Conservation (phyloP, 2,888 invertebrate genomes). For the Deroplatys truncata region DNA sequence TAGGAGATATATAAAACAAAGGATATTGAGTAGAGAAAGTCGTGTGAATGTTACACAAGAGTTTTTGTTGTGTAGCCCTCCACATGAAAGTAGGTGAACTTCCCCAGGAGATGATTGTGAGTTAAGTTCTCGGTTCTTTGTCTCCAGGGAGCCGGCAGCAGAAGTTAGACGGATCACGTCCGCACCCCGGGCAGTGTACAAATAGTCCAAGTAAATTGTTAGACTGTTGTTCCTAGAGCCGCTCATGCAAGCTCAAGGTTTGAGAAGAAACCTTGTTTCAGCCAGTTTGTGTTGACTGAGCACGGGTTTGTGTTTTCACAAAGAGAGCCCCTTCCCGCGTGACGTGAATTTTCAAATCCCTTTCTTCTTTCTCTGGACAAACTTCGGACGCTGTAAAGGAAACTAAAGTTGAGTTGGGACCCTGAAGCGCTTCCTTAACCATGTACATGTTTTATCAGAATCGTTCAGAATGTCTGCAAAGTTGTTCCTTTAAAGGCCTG, state of each 20-base stretch:
- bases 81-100: too few species aligned
- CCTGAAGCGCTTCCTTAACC: too few species aligned
- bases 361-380: neutral
- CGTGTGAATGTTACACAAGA: too few species aligned
- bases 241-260: slow-evolving; percentile 15
- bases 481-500: too few species aligned
- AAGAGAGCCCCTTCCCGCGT: neutral
- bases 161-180: neutral
- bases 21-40: too few species aligned
- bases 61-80: too few species aligned
- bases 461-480: too few species aligned
- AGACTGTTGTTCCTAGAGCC: slow-evolving; percentile 18
- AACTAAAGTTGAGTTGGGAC: too few species aligned
- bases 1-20: too few species aligned
- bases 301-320: neutral
- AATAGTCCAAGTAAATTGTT: slow-evolving; percentile 26
- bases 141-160: neutral
- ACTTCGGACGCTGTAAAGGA: neutral
- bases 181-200: slow-evolving; percentile 20
- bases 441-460: too few species aligned
- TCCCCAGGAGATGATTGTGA: neutral
- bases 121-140: neutral
- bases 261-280: neutral
- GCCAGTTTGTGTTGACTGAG: neutral
- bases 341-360: neutral